A percentile compares a stretch with the other conserved stretches of the same genome.
Conservation (phyloP, 1,140 invertebrate species). For the Schlechtendalia chinensis region DNA sequence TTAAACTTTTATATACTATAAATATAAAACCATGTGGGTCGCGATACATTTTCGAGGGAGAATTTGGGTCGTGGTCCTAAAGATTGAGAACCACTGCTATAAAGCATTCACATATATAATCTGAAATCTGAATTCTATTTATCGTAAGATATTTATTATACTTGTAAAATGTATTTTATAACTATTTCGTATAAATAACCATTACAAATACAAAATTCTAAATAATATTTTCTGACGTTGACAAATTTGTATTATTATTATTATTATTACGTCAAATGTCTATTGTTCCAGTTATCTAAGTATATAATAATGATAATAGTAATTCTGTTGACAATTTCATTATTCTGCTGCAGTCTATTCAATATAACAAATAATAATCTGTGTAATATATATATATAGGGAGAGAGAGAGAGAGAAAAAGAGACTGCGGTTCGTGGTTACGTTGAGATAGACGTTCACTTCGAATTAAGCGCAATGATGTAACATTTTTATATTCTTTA, state of each 20-base stretch:
- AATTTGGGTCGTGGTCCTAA: no score
- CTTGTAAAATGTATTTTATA: no score
- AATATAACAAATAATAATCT: slow-evolving; percentile 41
- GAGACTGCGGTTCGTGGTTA: slow-evolving; percentile 39
- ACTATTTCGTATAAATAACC: not conserved
- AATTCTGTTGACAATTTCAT: slow-evolving; percentile 40
- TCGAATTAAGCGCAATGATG: slow-evolving; percentile 39
- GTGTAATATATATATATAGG: not conserved
- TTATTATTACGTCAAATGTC: slow-evolving; percentile 20
- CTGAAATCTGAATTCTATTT: no score
- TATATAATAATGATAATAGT: slow-evolving; percentile 1
- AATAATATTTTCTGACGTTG: not conserved
- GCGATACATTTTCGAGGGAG: no score
- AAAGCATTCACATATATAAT: no score
- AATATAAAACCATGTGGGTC: no score
- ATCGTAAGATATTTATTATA: no score
- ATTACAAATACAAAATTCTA: not conserved
- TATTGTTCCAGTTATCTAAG: slow-evolving; percentile 48
- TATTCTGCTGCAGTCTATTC: slow-evolving; percentile 30
- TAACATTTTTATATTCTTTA: slow-evolving; percentile 33
- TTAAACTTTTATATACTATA: no score
- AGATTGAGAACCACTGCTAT: no score
- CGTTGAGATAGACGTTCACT: slow-evolving; percentile 37
- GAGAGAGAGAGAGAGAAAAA: no score
- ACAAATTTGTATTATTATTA: not conserved